Base-by-base conservation (phyloP, 1,140 invertebrate genomes). In the Piezodorus guildinii region DNA sequence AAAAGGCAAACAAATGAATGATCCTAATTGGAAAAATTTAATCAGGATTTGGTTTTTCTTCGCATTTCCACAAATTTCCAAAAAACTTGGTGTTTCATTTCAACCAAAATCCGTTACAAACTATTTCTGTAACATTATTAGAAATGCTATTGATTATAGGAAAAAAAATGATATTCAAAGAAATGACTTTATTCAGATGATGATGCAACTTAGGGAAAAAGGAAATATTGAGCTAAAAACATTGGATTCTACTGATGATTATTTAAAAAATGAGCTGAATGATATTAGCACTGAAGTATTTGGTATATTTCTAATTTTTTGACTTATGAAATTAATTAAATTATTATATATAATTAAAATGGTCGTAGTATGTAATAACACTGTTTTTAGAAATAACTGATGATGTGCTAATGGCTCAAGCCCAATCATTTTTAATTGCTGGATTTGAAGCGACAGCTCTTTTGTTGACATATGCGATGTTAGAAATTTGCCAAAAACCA, bases 1-100 rank as follows among this genome's bases (percentile, higher is more conserved):
- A 21, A 60, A 54, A 9, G 64, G 64, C 43, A 66, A 59, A 23
- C 30, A 34, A 46, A 17, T 77, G 59, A 71, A 85, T 60, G 78
- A 0, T 46, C 64, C 8, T 15, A 30, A 30, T 30, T 30, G 27
- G 27, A 30, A 30, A 30, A 30, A 30, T 30, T 8, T 30, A 30
- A 8, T 30, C 27, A 30, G 27, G 46, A 6, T 64, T 14, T 17
- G 25, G 17, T 3, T 62, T 23, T 9, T 60, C 9, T 23, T 19
- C 14, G 9, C 39, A 8, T 23, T 70, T 0, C 62, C 68, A 5
- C 63, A 67, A 14, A 43, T 67, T 15, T 17, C 25, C 0, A 62
- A 67, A 63, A 16, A 3, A 15, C 54, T 65, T 1, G 54, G 51
- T 2, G 49, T 65, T 4, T n/a, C 19, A 14, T 43, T 30, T 44